Conservation (phyloP, 1,140 invertebrate species). For the Stegodyphus dumicola region DNA sequence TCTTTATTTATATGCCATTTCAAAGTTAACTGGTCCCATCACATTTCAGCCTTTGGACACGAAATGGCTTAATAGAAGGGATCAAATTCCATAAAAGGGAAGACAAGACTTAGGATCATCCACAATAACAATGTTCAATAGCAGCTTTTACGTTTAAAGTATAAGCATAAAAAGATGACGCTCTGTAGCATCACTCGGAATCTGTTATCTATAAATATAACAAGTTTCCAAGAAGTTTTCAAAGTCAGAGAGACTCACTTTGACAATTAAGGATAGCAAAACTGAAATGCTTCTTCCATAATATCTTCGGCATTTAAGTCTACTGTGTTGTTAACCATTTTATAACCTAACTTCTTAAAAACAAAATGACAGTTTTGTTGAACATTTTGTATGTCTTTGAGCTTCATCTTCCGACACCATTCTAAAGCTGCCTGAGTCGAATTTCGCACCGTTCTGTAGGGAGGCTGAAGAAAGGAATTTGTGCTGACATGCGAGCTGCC, state of each 20-base stretch:
- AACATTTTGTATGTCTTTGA: constrained; percentile 51
- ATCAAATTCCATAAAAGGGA: not conserved
- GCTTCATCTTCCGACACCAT: constrained; percentile 51
- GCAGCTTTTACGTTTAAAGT: not conserved
- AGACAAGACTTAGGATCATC: not conserved
- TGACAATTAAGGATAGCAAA: constrained; percentile 9
- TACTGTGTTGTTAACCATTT: constrained; percentile 38
- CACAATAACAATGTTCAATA: not conserved
- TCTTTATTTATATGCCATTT: not conserved
- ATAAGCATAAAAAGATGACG: no score
- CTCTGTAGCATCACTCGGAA: no score
- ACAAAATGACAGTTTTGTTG: constrained; percentile 53
- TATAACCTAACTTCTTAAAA: constrained; percentile 59
- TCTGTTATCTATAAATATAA: no score
- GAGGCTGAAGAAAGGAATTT: constrained; percentile 45
- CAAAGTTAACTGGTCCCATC: constrained; percentile 1
- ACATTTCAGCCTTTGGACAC: not conserved
- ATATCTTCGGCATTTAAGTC: constrained; percentile 48
- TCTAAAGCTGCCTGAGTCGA: constrained; percentile 54
- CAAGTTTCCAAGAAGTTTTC: no score
- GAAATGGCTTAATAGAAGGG: not conserved
- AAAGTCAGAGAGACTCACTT: no score
- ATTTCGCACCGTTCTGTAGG: constrained; percentile 62
- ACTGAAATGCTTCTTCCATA: constrained; percentile 2
- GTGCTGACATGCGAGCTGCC: constrained; percentile 22